These are phyloP conservation scores for Nanorana parkeri DNA, from an alignment of 2,113 vertebrate genomes.

Conservation along the genomic window DNA sequence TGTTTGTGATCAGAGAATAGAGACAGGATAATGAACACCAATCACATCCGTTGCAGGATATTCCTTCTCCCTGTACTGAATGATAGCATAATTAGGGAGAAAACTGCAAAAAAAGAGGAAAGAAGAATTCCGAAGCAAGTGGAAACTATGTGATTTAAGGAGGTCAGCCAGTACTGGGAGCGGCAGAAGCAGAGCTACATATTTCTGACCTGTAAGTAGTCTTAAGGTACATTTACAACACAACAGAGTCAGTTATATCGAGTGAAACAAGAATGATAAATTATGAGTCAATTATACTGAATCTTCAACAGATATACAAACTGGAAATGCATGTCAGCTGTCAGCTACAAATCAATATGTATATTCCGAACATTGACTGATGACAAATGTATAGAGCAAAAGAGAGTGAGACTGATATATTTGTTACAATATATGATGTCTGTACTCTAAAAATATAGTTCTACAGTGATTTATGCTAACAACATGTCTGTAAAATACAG, in stretches of 20 bases:
- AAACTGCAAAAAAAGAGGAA: background rate
- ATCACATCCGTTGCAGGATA: slow-evolving; percentile 9
- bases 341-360: background rate
- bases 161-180: slow-evolving; percentile 1
- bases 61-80: slow-evolving; percentile 23
- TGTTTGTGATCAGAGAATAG: slow-evolving; percentile 44
- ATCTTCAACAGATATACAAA: background rate
- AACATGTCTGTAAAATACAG: too few species aligned
- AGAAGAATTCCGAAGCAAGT: slow-evolving; percentile 10
- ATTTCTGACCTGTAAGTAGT: background rate
- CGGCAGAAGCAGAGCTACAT: background rate
- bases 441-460: too few species aligned
- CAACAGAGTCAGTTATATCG: background rate
- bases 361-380: background rate
- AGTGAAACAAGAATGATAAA: background rate
- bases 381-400: background rate
- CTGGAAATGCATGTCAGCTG: background rate
- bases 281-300: background rate
- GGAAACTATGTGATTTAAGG: slow-evolving; percentile 29
- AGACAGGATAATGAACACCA: slow-evolving; percentile 1
- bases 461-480: too few species aligned
- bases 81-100: slow-evolving; percentile 32
- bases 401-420: too few species aligned
- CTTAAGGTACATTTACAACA: background rate
- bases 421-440: too few species aligned